Base-by-base conservation (phyloP, 2,888 invertebrate genomes). In the Tubulanus polymorphus region DNA sequence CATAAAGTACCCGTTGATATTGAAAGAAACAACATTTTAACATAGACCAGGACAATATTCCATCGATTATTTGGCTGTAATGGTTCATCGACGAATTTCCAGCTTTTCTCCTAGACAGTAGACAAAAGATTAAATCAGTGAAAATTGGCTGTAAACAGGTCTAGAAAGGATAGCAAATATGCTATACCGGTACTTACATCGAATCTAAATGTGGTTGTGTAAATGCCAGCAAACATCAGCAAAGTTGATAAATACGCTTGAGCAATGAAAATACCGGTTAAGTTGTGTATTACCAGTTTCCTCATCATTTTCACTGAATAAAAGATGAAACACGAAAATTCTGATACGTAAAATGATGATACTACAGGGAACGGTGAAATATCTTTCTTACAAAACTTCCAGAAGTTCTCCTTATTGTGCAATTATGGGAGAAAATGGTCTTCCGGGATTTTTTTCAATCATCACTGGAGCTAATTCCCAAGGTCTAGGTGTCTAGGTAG, bases 1-100 rank as follows among this genome's bases (percentile, higher is more conserved):
- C 70, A 70, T 12, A 72, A 59, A 1, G 72, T 72, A 55, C 68
- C 69, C 20, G 70, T 69, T 47, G 72, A 72, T 10, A 70, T 68
- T 29, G 72, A 72, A 53, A 68, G 69, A 57, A 65, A 72, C 20
- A 72, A 59, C 52, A 72, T 68, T 53, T 65, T 64, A 46, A 60
- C 58, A 50, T 67, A 72, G 10, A 67, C 50, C 1, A 56, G 60
- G 5, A 68, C 62, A 26, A 72, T 61, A n/a, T n/a, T n/a, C n/a
- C n/a, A n/a, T n/a, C n/a, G n/a, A n/a, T n/a, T n/a, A n/a, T n/a
- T n/a, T n/a, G n/a, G n/a, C 27, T 63, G 46, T 2, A 61, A 63
- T 1, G 69, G 69, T 28, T 67, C 67, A 15, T 60, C 58, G 10
- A 70, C 60, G 57, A 67, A 67, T 51, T 66, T 67, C 72, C 72